A percentile compares a stretch with the other conserved stretches of the same genome.
phyloP scores from a whole-genome alignment of 2,888 invertebrate species.

The Drosophila hamatofila region DNA sequence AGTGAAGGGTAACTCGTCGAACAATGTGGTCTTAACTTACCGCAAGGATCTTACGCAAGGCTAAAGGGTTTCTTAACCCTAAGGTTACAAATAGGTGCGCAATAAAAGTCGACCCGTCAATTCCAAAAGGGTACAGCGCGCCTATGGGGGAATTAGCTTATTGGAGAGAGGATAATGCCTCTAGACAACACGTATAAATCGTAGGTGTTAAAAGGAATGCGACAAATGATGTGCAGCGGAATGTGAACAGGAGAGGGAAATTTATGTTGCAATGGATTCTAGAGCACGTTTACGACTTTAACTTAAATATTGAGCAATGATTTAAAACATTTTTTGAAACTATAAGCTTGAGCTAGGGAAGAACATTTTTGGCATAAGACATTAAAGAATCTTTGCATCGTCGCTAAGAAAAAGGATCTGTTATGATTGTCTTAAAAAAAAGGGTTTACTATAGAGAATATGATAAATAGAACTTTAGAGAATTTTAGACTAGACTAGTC shows the following conservation, averaged over 20 bases:
- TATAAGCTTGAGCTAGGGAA: not conserved
- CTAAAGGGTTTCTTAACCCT: conserved; percentile 35
- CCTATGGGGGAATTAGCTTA: conserved; percentile 13
- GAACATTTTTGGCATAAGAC: not conserved
- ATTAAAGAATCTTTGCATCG: too few species aligned
- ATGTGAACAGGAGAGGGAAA: not conserved
- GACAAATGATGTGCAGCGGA: conserved; percentile 31
- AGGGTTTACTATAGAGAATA: not conserved
- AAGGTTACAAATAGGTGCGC: conserved; percentile 42
- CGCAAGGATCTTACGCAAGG: conserved; percentile 45
- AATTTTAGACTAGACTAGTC: too few species aligned
- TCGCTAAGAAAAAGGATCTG: too few species aligned
- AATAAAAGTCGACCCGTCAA: conserved; percentile 50
- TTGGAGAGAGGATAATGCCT: conserved; percentile 10
- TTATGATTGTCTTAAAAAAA: too few species aligned
- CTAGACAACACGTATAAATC: conserved; percentile 47
- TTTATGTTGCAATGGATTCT: not conserved
- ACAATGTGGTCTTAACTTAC: conserved; percentile 58
- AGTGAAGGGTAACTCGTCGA: conserved; percentile 25
- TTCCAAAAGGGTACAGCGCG: conserved; percentile 29
- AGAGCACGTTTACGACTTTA: too few species aligned
- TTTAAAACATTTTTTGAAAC: not conserved
- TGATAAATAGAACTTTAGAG: not conserved
- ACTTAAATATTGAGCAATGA: not conserved
- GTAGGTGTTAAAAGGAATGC: conserved; percentile 64